Evolutionary conservation across 2,113 vertebrate species (phyloP), one percentile per base, ranked within the genome.

Genomic region (Sprattus sprattus): DNA sequence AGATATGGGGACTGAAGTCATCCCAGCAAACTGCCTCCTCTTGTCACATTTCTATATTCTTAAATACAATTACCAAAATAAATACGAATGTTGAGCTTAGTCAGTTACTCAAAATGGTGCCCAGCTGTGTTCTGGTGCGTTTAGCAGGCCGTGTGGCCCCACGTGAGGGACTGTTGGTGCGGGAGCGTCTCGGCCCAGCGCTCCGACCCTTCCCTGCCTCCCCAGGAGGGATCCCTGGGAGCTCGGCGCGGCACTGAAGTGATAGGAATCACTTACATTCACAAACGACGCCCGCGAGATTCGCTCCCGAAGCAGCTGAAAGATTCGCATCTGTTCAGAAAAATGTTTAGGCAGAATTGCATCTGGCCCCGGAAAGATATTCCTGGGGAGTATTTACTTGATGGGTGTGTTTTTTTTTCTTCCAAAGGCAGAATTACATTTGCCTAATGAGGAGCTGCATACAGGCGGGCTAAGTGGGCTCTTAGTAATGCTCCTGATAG

Each of bases 201-300:
- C 11, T 39, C 71, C 32, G 28, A 39, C 10, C 71, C 32, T 39
- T 32, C 25, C 28, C 71, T 0, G 25, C 18, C 28, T 78, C 32
- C 71, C 71, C 71, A 16, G 71, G 71, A 78, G 71, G 71, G 28
- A 32, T 78, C 25, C 28, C 25, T 39, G 22, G 52, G 57, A 67
- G 45, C 18, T 78, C 25, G 39, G 4, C 2, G 11, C 9, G 25
- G 9, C 71, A 44, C 54, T 2, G 71, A 78, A 78, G 71, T 78
- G 32, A 78, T 78, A 78, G 71, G 28, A 78, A 78, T 78, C 71
- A 78, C 28, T 78, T 78, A 78, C 28, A 13, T 15, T 78, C 28
- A 78, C 71, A 78, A 78, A 78, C 28, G 71, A 78, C 28, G 71
- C 71, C 71, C 28, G 32, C 25, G 71, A 78, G 71, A 78, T 78